Percentiles rank a stretch among this genome's conserved stretches.
phyloP scores from a whole-genome alignment of 2,113 vertebrate genomes.

The Pelecanoides urinatrix region DNA sequence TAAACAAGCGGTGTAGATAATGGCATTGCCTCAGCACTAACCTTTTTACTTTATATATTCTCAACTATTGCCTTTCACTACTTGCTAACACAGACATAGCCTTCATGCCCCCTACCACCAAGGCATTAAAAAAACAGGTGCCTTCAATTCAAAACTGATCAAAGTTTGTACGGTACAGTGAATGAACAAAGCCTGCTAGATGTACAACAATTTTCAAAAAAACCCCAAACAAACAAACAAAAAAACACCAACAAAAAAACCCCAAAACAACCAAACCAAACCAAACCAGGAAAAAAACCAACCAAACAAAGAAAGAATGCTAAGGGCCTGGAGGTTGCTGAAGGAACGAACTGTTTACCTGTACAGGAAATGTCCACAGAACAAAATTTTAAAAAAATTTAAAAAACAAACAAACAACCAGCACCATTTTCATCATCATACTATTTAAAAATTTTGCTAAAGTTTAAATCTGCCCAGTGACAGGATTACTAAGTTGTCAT shows the following conservation, averaged over 20 bases:
- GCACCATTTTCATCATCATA: background rate
- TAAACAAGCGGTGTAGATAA: background rate
- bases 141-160: background rate
- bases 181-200: background rate
- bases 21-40: background rate
- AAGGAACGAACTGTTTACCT: background rate
- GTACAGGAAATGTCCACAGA: background rate
- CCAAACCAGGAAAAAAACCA: too few species aligned
- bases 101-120: background rate
- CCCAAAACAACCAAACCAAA: too few species aligned
- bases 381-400: background rate
- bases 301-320: background rate
- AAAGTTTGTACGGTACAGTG: background rate
- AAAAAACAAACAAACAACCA: background rate
- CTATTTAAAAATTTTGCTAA: background rate
- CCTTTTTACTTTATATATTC: background rate
- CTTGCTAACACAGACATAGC: background rate
- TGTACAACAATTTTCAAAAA: background rate
- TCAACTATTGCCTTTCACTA: background rate
- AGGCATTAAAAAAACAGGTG: background rate
- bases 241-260: too few species aligned
- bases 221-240: too few species aligned
- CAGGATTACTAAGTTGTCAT: background rate
- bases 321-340: background rate
- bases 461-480: background rate